A percentile compares a stretch with the other conserved stretches of the same genome.
Evolutionary conservation across 1,140 invertebrate species (phyloP).

Genomic region (Vollenhovia emeryi): DNA sequence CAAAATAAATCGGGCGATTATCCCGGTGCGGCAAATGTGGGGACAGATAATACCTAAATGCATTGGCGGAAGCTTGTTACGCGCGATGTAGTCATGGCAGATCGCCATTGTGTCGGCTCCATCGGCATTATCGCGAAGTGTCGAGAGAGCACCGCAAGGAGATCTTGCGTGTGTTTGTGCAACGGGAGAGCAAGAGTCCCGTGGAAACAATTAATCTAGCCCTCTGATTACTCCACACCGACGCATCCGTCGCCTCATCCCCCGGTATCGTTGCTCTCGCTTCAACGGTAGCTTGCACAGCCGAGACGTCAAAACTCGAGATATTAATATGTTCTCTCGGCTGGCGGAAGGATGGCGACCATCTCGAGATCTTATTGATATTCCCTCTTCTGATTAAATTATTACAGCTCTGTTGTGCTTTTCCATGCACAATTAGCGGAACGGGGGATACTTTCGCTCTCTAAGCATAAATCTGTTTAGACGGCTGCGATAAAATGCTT

Average conservation of each 20-base stretch:
- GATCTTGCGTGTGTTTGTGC: slow-evolving; percentile 69
- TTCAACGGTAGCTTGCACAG: slow-evolving; percentile 59
- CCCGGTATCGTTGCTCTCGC: slow-evolving; percentile 45
- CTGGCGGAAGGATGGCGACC: slow-evolving; percentile 70
- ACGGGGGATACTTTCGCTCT: slow-evolving; percentile 1
- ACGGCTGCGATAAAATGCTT: slow-evolving; percentile 43
- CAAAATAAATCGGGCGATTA: slow-evolving; percentile 1
- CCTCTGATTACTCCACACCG: slow-evolving; percentile 82
- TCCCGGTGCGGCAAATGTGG: background rate
- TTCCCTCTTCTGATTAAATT: slow-evolving; percentile 73
- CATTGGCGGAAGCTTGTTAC: slow-evolving; percentile 47
- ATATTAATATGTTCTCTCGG: slow-evolving; percentile 84
- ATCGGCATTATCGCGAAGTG: slow-evolving; percentile 78
- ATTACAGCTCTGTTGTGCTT: slow-evolving; percentile 60
- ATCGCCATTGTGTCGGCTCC: slow-evolving; percentile 74
- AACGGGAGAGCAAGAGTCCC: slow-evolving; percentile 78
- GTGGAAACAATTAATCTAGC: slow-evolving; percentile 85
- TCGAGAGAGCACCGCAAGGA: slow-evolving; percentile 51
- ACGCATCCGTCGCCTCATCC: slow-evolving; percentile 44
- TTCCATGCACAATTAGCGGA: slow-evolving; percentile 1
- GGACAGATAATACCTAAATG: slow-evolving; percentile 42
- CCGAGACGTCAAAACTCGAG: slow-evolving; percentile 84
- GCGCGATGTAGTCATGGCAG: slow-evolving; percentile 76
- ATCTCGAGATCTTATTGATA: slow-evolving; percentile 49
- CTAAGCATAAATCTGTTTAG: slow-evolving; percentile 36